Base-by-base conservation (phyloP, 1,140 invertebrate genomes). In the Lepidurus apus region DNA sequence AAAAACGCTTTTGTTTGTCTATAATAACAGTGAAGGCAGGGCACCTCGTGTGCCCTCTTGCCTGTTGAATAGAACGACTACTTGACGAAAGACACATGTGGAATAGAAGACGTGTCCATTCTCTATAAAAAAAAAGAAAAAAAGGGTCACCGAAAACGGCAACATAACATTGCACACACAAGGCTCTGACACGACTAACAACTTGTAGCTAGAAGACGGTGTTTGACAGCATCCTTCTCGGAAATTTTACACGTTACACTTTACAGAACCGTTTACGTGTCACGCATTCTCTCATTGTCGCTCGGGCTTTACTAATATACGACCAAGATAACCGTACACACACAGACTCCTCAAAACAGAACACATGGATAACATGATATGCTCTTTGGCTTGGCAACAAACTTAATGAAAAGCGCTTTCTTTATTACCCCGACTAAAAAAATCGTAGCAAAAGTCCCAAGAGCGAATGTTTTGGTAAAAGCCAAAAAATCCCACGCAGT, bases 1-100 rank as follows among this genome's bases (percentile, higher is more conserved):
- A 65, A 65, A 65, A 65, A 65, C 53, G 53, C 53, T 65, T 65
- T 65, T 65, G 53, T 65, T 65, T 65, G 53, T 65, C 53, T 65
- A 65, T 65, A 65, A 65, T 65, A 65, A 65, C 53, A 65, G 9
- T 21, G 17, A 47, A 47, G 10, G 45, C 53, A 65, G 8, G 34
- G 34, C 34, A 34, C 34, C 34, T 34, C 34, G 4, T 34, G 34
- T 34, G 34, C 34, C 34, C 34, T 34, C 34, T 4, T 4, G 34
- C 34, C 34, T 34, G 34, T 34, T 34, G 34, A 34, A 34, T 34
- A 34, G 34, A 34, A 34, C 34, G 34, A 34, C 53, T 65, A 9
- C 21, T 65, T 65, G 53, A 65, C 53, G 53, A 65, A 65, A 65
- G 53, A 65, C 53, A 65, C 53, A 65, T 65, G 53, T 65, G 17